Evolutionary conservation across 53 echinoderm and acorn worm species (phyloP).

Genomic region (Mesocentrotus franciscanus): DNA sequence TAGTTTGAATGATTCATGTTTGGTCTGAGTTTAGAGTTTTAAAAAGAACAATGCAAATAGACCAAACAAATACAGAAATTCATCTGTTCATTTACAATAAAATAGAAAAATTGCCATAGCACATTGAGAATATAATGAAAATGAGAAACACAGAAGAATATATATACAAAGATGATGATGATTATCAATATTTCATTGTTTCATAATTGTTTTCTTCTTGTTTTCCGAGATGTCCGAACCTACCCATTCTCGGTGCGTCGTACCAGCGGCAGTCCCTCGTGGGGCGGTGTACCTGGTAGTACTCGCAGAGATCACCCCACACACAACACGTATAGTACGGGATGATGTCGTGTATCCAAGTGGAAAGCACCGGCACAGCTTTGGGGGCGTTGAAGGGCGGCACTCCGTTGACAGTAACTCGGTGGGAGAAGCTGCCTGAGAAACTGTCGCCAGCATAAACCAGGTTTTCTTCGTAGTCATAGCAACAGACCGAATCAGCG

Average conservation of each 20-base stretch:
- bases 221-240: neutral
- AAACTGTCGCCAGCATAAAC: conserved; percentile 94
- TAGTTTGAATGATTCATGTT: too few relatives aligned
- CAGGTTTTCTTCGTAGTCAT: conserved; percentile 88
- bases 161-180: too few relatives aligned
- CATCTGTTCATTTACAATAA: too few relatives aligned
- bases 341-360: conserved; percentile 77
- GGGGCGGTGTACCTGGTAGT: conserved; percentile 87
- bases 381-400: conserved; percentile 75
- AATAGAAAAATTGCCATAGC: too few relatives aligned
- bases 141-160: too few relatives aligned
- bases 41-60: too few relatives aligned
- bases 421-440: conserved; percentile 84
- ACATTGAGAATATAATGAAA: too few relatives aligned
- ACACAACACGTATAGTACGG: conserved; percentile 91
- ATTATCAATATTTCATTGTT: too few relatives aligned
- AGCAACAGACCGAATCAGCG: conserved; percentile 91
- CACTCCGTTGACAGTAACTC: conserved; percentile 77
- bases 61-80: too few relatives aligned
- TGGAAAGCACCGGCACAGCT: conserved; percentile 83
- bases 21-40: too few relatives aligned
- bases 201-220: too few relatives aligned
- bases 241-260: conserved; percentile 83
- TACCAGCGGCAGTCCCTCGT: conserved; percentile 94
- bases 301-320: conserved; percentile 91